These are phyloP conservation scores for Merops nubicus DNA, from an alignment of 2,113 vertebrate species.

Conservation along the genomic window DNA sequence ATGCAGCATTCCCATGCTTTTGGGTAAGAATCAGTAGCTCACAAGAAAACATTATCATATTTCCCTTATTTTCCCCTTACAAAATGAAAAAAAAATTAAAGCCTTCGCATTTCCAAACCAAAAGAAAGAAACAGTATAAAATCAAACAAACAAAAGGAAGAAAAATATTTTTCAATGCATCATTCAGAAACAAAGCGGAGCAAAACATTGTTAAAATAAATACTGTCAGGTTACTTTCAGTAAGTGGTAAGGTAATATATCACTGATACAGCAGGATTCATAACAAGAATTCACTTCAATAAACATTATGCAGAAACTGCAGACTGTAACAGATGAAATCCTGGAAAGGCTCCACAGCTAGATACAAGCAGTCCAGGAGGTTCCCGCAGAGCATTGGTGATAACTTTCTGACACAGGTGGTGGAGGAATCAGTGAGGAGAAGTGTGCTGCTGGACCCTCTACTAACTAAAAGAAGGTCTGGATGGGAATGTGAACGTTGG, in stretches of 20 bases:
- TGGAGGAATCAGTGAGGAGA: neutral
- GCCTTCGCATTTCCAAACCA: neutral
- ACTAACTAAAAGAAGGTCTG: neutral
- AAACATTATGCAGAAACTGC: neutral
- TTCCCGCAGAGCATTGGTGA: neutral
- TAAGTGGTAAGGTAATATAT: neutral
- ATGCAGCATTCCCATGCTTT: neutral
- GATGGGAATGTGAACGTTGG: neutral
- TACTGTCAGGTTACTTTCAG: neutral
- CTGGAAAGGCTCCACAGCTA: neutral
- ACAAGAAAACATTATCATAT: neutral
- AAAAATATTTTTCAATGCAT: neutral
- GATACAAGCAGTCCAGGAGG: neutral
- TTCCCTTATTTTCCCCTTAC: neutral
- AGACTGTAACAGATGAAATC: neutral
- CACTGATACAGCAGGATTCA: neutral
- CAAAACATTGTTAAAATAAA: neutral
- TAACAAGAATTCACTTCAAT: neutral
- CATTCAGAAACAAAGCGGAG: neutral
- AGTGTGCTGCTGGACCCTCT: neutral
- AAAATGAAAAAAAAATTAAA: neutral
- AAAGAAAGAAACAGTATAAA: neutral
- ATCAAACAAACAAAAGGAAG: neutral
- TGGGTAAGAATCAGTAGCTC: neutral
- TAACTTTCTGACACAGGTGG: neutral